A percentile compares a stretch with the other conserved stretches of the same genome.
These are phyloP conservation scores for Penaeus monodon DNA, from an alignment of 2,888 invertebrate genomes.

Conservation along the genomic window DNA sequence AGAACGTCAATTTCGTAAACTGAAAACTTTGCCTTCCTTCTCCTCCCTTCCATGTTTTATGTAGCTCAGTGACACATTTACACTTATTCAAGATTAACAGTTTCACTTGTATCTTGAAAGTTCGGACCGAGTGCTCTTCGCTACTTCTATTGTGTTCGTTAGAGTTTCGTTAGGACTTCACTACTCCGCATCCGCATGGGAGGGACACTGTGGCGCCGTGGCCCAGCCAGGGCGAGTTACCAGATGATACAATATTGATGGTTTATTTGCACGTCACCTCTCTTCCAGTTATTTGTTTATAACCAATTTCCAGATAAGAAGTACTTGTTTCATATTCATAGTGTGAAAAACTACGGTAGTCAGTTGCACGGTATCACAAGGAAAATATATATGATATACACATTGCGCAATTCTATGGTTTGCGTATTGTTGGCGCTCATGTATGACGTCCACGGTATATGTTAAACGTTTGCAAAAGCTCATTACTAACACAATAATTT, in stretches of 20 bases:
- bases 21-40: conserved; percentile 29
- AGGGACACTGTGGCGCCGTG: conserved; percentile 32
- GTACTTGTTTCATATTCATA: too few relatives aligned
- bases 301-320: too few relatives aligned
- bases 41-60: conserved; percentile 11
- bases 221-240: neutral
- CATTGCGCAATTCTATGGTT: too few relatives aligned
- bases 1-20: conserved; percentile 29
- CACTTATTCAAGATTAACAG: neutral
- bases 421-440: too few relatives aligned
- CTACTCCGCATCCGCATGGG: conserved; percentile 6
- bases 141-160: neutral
- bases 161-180: conserved; percentile 32
- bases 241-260: neutral
- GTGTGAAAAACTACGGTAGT: too few relatives aligned
- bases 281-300: neutral
- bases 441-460: too few relatives aligned
- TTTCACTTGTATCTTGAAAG: neutral
- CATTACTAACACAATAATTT: too few relatives aligned
- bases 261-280: neutral
- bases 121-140: neutral
- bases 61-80: neutral
- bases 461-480: too few relatives aligned
- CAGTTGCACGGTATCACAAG: too few relatives aligned
- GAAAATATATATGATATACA: too few relatives aligned